Conservation (phyloP, 2,888 invertebrate genomes). For the Melanotus villosus region DNA sequence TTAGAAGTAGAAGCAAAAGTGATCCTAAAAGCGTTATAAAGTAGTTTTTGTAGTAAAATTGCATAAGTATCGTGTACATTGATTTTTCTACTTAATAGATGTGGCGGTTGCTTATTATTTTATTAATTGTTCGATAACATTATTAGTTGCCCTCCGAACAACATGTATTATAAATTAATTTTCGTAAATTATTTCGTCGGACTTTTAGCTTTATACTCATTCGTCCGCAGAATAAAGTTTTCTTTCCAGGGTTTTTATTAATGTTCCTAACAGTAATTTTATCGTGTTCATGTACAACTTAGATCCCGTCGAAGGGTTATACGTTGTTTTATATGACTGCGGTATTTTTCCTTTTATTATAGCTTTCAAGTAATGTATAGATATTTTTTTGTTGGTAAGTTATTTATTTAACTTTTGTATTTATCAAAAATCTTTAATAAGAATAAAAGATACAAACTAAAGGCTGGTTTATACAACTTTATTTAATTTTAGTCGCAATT, state of each 20-base stretch:
- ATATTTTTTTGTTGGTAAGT: slow-evolving; percentile 34
- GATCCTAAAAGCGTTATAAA: slow-evolving; percentile 45
- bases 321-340: slow-evolving; percentile 2
- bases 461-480: too few relatives aligned
- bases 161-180: background rate
- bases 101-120: slow-evolving; percentile 14
- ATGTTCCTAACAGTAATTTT: slow-evolving; percentile 43
- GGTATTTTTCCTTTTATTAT: slow-evolving; percentile 26
- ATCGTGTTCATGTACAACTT: slow-evolving; percentile 22
- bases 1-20: slow-evolving; percentile 62
- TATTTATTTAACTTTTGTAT: slow-evolving; percentile 44
- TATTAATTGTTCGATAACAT: background rate
- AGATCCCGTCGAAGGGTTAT: slow-evolving; percentile 7
- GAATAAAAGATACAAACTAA: slow-evolving; percentile 12
- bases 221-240: slow-evolving; percentile 24
- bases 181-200: background rate
- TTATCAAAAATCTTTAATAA: slow-evolving; percentile 35
- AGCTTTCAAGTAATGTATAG: slow-evolving; percentile 29
- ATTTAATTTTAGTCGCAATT: too few relatives aligned
- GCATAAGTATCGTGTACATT: background rate
- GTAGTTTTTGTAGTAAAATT: slow-evolving; percentile 16
- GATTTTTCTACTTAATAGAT: slow-evolving; percentile 28
- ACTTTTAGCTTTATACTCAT: slow-evolving; percentile 37
- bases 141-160: slow-evolving; percentile 1
- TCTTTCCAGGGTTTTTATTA: slow-evolving; percentile 42